phyloP scores from a whole-genome alignment of 2,888 invertebrate species.

The Mesopsocus fuscifrons region DNA sequence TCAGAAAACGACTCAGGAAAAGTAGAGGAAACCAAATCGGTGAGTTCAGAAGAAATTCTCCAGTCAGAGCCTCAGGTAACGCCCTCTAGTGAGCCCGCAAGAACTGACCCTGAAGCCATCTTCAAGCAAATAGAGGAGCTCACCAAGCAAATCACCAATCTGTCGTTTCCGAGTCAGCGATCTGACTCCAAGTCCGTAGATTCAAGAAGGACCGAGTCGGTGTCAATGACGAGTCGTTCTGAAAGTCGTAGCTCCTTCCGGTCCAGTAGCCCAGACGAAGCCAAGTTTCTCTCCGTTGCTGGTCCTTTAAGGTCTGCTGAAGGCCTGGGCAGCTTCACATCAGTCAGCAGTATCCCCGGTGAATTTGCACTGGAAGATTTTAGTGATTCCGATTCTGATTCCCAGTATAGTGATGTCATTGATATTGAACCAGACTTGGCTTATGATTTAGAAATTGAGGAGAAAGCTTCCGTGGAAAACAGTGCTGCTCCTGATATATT shows the following conservation, averaged over 20 bases:
- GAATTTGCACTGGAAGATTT: not conserved
- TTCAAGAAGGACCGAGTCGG: not conserved
- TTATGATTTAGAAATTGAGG: not conserved
- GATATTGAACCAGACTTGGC: not conserved
- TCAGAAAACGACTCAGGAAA: conserved; percentile 13
- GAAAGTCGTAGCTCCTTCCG: not conserved
- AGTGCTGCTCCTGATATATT: not conserved
- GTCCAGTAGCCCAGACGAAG: not conserved
- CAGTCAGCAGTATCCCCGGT: not conserved
- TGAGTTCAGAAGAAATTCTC: no score
- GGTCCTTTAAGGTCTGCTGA: not conserved
- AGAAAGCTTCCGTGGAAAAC: not conserved
- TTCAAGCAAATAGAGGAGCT: conserved; percentile 5
- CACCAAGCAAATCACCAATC: conserved; percentile 5
- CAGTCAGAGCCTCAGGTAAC: no score
- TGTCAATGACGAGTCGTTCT: conserved; percentile 2
- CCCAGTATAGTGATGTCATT: conserved; percentile 3
- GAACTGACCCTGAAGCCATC: conserved; percentile 1
- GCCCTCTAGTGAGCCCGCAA: no score
- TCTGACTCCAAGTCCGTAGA: not conserved
- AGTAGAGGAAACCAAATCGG: conserved; percentile 15
- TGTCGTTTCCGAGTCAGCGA: not conserved
- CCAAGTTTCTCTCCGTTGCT: not conserved
- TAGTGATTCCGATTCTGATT: conserved; percentile 4
- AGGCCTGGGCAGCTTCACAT: not conserved